Evolutionary conservation across 2,113 vertebrate species (phyloP).

Genomic region (Ammospiza nelsoni): DNA sequence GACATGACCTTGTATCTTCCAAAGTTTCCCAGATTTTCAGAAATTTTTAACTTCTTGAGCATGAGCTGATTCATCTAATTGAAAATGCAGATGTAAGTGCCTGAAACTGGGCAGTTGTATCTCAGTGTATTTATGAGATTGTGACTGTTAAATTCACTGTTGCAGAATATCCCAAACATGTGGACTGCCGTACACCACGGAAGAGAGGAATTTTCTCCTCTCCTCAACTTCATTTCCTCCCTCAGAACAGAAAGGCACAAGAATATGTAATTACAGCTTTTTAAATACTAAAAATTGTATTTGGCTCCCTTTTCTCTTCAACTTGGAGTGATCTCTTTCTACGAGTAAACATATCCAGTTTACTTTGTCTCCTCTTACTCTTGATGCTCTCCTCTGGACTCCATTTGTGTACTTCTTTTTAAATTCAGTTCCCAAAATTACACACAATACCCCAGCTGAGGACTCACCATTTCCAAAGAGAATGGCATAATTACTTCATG

Average conservation of each 20-base stretch:
- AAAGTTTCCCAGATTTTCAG: neutral
- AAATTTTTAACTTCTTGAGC: neutral
- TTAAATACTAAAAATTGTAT: neutral
- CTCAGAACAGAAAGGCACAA: neutral
- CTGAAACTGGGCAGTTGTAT: accelerated
- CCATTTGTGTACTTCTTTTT: neutral
- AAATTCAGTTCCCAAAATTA: neutral
- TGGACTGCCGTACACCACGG: neutral
- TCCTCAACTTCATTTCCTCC: neutral
- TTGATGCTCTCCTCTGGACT: neutral
- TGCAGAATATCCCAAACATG: neutral
- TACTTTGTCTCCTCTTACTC: neutral
- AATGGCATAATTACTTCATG: neutral
- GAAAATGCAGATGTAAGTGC: neutral
- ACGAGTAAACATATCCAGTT: neutral
- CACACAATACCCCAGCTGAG: neutral
- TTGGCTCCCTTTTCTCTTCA: neutral
- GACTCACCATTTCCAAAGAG: neutral
- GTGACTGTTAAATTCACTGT: neutral
- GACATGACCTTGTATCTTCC: neutral
- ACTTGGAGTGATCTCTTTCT: neutral
- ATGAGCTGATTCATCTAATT: neutral
- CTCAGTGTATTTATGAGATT: neutral
- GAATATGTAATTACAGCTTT: neutral
- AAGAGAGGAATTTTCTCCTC: neutral